Conservation (phyloP, 1,140 invertebrate species). For the Goniozus legneri region DNA sequence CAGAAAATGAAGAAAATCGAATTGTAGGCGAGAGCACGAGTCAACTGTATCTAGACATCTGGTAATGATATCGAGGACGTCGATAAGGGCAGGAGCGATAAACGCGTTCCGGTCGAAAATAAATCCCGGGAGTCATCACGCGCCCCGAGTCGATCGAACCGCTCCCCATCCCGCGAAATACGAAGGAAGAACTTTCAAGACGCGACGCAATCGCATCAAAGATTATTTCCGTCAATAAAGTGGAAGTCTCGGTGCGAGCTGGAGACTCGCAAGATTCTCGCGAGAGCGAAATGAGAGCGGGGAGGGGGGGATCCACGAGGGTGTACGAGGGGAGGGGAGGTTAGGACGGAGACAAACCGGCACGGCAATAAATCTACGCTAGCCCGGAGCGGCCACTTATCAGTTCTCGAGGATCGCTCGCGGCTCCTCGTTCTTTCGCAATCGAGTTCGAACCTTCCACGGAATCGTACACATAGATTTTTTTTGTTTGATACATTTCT, state of each 20-base stretch:
- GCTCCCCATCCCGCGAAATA: slow-evolving; percentile 4
- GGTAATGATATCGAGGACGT: too few relatives aligned
- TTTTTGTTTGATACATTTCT: too few relatives aligned
- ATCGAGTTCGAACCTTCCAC: too few relatives aligned
- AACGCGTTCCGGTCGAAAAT: not conserved
- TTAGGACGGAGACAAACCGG: slow-evolving; percentile 4
- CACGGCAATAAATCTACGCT: slow-evolving; percentile 47
- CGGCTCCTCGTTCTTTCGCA: slow-evolving; percentile 8
- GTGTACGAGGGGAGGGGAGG: not conserved
- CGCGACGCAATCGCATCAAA: slow-evolving; percentile 47
- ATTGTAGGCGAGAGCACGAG: too few relatives aligned
- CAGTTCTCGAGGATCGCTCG: slow-evolving; percentile 29
- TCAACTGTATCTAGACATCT: too few relatives aligned
- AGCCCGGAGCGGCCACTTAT: slow-evolving; percentile 50
- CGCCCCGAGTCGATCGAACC: slow-evolving; percentile 22
- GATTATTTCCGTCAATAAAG: slow-evolving; percentile 54
- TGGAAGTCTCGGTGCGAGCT: slow-evolving; percentile 31
- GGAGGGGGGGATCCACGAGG: not conserved
- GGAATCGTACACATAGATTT: too few relatives aligned
- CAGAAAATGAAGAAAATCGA: too few relatives aligned
- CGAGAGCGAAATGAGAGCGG: too few relatives aligned
- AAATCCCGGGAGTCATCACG: slow-evolving; percentile 15
- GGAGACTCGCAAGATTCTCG: not conserved
- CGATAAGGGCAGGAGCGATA: not conserved
- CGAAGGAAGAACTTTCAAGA: slow-evolving; percentile 25